These are phyloP conservation scores for Cephus runcator DNA, from an alignment of 2,888 invertebrate species.

Conservation along the genomic window DNA sequence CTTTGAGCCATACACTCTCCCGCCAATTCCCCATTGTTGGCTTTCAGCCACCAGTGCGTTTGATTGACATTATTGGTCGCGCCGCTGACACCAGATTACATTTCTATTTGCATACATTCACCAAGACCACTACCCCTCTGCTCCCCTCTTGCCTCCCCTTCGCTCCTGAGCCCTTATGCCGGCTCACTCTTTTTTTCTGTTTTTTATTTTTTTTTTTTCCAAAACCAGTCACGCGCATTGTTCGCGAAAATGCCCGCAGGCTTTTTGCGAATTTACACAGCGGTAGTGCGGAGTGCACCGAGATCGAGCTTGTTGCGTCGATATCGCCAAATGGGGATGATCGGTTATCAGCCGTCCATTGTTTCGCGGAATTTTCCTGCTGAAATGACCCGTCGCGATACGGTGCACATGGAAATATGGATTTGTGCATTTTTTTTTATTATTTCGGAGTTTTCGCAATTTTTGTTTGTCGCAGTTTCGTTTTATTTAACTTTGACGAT, in stretches of 20 bases:
- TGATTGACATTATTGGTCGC: conserved; percentile 66
- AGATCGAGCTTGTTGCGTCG: background rate
- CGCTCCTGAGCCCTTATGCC: background rate
- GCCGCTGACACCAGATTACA: conserved; percentile 66
- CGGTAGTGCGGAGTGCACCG: background rate
- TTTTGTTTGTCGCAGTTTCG: background rate
- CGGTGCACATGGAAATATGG: background rate
- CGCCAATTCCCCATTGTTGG: conserved; percentile 63
- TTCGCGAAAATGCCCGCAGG: background rate
- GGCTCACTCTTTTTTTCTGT: conserved; percentile 16
- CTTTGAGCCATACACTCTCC: conserved; percentile 60
- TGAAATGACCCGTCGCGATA: background rate
- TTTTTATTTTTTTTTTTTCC: conserved; percentile 12
- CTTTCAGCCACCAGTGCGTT: conserved; percentile 63
- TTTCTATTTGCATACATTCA: conserved; percentile 66
- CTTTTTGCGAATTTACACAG: background rate
- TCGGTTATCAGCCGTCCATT: background rate
- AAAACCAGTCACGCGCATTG: background rate
- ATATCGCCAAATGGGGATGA: background rate
- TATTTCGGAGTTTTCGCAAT: background rate
- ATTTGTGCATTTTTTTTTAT: background rate
- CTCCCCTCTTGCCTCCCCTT: background rate
- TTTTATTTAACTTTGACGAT: background rate
- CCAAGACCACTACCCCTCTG: conserved; percentile 22
- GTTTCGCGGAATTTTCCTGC: background rate